Percentiles rank a stretch among this genome's conserved stretches.
These are phyloP conservation scores for Macquaria australasica DNA, from an alignment of 2,113 vertebrate species.

Conservation along the genomic window DNA sequence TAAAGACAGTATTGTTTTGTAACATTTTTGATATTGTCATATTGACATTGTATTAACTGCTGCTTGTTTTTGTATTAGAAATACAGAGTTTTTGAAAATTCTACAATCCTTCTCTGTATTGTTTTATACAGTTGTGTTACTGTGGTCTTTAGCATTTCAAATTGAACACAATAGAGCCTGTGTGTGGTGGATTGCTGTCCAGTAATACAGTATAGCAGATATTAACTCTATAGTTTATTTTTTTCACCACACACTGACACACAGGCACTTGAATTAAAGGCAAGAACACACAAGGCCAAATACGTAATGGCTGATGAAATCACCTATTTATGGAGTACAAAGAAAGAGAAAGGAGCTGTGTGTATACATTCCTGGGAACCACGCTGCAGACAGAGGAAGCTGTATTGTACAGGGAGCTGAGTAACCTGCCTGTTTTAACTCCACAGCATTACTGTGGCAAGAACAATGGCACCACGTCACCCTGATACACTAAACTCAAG, in stretches of 20 bases:
- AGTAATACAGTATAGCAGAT: not conserved
- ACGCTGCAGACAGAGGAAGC: constrained; percentile 54
- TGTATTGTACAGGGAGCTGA: constrained; percentile 51
- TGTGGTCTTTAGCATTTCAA: not conserved
- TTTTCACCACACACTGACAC: not conserved
- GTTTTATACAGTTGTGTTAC: not conserved
- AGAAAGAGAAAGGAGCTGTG: not conserved
- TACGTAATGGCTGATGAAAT: constrained; percentile 29
- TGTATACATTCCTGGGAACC: constrained; percentile 47
- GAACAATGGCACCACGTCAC: constrained; percentile 56
- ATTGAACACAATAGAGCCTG: not conserved
- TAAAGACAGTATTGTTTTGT: no score
- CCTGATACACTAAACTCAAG: not conserved
- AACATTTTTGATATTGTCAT: no score
- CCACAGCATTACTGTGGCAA: constrained; percentile 23
- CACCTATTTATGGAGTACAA: constrained; percentile 50
- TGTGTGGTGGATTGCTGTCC: not conserved
- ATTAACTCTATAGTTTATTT: not conserved
- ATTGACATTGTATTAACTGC: no score
- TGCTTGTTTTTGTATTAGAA: no score
- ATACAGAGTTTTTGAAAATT: not conserved
- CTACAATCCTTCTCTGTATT: not conserved
- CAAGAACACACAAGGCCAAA: not conserved
- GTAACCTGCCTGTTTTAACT: constrained; percentile 32
- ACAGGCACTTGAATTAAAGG: not conserved